Conservation (phyloP, 2,888 invertebrate genomes). For the Eledone cirrhosa region DNA sequence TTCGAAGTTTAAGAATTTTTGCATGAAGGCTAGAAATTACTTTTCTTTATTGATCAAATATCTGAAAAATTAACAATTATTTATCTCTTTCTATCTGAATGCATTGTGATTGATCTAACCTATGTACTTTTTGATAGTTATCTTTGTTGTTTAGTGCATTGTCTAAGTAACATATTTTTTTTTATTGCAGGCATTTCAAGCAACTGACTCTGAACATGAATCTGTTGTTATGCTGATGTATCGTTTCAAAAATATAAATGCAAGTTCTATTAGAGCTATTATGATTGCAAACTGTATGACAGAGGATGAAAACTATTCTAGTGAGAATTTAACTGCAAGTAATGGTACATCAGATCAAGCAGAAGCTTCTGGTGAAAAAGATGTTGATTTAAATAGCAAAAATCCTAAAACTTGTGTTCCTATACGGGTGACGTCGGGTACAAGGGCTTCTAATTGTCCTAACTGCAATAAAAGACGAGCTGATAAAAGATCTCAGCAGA, state of each 20-base stretch:
- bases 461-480: conserved; percentile 22
- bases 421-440: background rate
- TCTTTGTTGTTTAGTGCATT: too few relatives aligned
- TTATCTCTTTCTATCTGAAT: too few relatives aligned
- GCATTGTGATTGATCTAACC: too few relatives aligned
- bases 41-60: too few relatives aligned
- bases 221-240: conserved; percentile 71
- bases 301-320: conserved; percentile 31
- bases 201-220: conserved; percentile 80
- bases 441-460: background rate
- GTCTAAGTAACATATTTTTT: too few relatives aligned
- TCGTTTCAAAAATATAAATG: conserved; percentile 79
- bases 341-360: background rate
- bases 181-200: conserved; percentile 75
- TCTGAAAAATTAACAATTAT: too few relatives aligned
- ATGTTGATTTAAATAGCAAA: too few relatives aligned
- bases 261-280: conserved; percentile 80
- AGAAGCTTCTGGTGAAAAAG: background rate
- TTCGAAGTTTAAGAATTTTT: too few relatives aligned
- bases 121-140: too few relatives aligned
- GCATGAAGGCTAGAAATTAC: too few relatives aligned
- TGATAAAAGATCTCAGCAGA: conserved; percentile 21
- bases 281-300: conserved; percentile 77
- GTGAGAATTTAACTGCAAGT: too few relatives aligned
- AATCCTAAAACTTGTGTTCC: background rate